Evolutionary conservation across 2,888 invertebrate species (phyloP).

Genomic region (Lypha dubia): DNA sequence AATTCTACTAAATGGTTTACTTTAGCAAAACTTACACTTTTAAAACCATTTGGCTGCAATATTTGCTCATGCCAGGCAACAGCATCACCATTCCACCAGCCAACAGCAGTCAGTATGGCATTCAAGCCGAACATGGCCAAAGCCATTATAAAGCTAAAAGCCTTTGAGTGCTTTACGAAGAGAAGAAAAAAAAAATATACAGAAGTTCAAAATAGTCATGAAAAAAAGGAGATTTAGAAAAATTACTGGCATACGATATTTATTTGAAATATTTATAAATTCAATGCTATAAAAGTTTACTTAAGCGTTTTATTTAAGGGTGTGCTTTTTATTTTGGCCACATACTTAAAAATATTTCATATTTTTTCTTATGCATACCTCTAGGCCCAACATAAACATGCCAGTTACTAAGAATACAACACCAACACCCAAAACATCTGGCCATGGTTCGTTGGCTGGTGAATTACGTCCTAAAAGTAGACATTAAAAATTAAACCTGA

Average conservation of each 20-base stretch:
- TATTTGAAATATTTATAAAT: constrained; percentile 48
- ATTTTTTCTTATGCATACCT: constrained; percentile 80
- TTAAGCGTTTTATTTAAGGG: constrained; percentile 2
- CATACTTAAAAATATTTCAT: constrained; percentile 39
- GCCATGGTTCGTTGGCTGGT: constrained; percentile 84
- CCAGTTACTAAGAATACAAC: constrained; percentile 85
- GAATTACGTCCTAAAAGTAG: constrained; percentile 82
- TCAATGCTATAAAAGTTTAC: background rate
- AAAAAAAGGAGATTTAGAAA: background rate
- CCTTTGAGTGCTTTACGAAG: constrained; percentile 80
- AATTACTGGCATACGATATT: constrained; percentile 24
- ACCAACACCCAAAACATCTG: constrained; percentile 85
- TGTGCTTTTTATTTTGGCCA: background rate
- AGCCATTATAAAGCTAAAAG: constrained; percentile 82
- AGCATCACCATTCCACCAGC: constrained; percentile 81
- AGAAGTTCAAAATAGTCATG: too few relatives aligned
- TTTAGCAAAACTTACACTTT: constrained; percentile 77
- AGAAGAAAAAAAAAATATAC: background rate
- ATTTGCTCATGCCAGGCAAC: constrained; percentile 80
- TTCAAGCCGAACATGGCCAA: constrained; percentile 82
- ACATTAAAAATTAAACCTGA: constrained; percentile 67
- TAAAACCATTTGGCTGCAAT: constrained; percentile 82
- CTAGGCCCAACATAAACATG: constrained; percentile 86
- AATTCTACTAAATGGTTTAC: constrained; percentile 2
- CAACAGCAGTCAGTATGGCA: constrained; percentile 81